Evolutionary conservation across 1,140 invertebrate species (phyloP).

Genomic region (Listronotus bonariensis): DNA sequence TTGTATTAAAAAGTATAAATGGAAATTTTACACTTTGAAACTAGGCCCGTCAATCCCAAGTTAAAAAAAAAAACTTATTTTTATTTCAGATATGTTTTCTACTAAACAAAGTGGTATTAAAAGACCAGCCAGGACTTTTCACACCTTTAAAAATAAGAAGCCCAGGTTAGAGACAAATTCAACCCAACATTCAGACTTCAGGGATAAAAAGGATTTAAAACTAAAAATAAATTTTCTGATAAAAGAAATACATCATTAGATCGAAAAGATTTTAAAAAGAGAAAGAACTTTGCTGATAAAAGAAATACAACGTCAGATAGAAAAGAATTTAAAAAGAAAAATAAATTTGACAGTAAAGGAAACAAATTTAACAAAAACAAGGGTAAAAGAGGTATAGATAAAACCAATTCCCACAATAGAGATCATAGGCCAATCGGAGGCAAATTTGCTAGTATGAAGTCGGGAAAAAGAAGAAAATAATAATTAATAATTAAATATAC

Average conservation of each 20-base stretch:
- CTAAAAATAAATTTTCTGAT: neutral
- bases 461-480: neutral
- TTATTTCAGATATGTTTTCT: slow-evolving; percentile 37
- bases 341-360: slow-evolving; percentile 9
- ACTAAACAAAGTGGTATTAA: slow-evolving; percentile 23
- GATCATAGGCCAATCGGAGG: slow-evolving; percentile 42
- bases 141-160: slow-evolving; percentile 33
- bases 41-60: no score
- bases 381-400: slow-evolving; percentile 29
- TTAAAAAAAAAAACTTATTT: neutral
- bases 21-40: no score
- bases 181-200: no score
- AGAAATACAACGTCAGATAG: slow-evolving; percentile 1
- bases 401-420: slow-evolving; percentile 38
- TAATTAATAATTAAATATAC: no score
- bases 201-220: no score
- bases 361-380: slow-evolving; percentile 21
- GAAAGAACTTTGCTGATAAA: neutral
- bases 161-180: slow-evolving; percentile 6
- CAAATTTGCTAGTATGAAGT: slow-evolving; percentile 26
- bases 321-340: slow-evolving; percentile 7
- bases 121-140: slow-evolving; percentile 22
- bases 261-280: neutral
- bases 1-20: no score
- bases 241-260: neutral